These are phyloP conservation scores for Hypercompe scribonia DNA, from an alignment of 2,888 invertebrate species.

Conservation along the genomic window DNA sequence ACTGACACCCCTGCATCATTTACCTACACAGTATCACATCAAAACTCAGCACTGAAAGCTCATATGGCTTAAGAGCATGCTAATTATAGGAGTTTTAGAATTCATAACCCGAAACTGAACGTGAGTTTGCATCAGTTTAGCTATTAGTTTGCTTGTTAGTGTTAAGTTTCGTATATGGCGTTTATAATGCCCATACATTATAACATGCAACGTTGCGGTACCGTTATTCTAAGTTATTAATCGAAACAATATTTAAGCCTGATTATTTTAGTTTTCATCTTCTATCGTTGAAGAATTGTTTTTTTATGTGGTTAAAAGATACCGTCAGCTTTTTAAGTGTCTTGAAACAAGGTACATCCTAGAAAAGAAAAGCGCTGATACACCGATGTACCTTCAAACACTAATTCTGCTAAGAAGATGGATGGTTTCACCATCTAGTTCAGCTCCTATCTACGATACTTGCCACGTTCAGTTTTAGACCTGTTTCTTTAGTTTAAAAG, in stretches of 20 bases:
- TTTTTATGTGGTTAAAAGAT: too few species aligned
- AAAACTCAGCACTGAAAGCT: neutral
- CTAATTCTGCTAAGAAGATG: too few species aligned
- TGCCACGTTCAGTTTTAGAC: too few species aligned
- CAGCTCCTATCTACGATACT: too few species aligned
- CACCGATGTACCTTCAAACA: too few species aligned
- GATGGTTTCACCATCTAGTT: too few species aligned
- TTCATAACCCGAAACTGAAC: neutral
- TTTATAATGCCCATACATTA: neutral
- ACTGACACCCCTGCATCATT: too few species aligned
- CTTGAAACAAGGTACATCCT: too few species aligned
- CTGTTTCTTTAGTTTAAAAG: too few species aligned
- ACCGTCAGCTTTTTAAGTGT: too few species aligned
- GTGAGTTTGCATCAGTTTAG: neutral
- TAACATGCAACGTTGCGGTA: neutral
- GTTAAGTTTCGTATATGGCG: neutral
- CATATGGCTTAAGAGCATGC: slow-evolving; percentile 2
- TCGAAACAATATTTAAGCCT: neutral
- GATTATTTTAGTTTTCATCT: neutral
- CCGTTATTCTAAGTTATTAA: neutral
- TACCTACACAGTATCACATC: neutral
- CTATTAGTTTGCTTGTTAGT: slow-evolving; percentile 14
- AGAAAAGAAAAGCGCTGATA: too few species aligned
- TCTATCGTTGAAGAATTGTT: neutral
- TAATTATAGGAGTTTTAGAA: slow-evolving; percentile 13